A percentile compares a stretch with the other conserved stretches of the same genome.
These are phyloP conservation scores for Acanthiza pusilla DNA, from an alignment of 2,797 vertebrate species.

Conservation along the genomic window DNA sequence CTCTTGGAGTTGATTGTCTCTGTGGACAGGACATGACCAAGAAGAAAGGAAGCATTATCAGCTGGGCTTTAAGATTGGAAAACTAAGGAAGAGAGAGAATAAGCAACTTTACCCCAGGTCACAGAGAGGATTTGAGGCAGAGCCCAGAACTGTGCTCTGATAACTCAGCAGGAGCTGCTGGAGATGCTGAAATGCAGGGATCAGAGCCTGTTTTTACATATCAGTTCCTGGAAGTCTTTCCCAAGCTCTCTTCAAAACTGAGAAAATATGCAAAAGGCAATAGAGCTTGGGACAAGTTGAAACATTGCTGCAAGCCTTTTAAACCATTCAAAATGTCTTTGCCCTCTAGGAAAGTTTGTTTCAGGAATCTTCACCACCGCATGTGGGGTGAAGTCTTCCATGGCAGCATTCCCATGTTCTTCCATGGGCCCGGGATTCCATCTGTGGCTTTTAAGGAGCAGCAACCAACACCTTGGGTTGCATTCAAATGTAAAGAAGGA, in stretches of 20 bases:
- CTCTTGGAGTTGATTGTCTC: not conserved
- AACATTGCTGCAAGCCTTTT: not conserved
- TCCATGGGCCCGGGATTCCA: not conserved
- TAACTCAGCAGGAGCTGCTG: slow-evolving; percentile 12
- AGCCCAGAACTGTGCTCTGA: not conserved
- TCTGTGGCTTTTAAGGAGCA: not conserved
- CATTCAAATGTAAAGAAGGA: not conserved
- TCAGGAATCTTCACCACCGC: not conserved
- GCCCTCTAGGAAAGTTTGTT: slow-evolving; percentile 32
- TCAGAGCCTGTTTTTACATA: not conserved
- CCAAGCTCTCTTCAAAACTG: not conserved
- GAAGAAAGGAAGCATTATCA: slow-evolving; percentile 13
- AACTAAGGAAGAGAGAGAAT: not conserved
- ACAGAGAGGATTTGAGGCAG: not conserved
- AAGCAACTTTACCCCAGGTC: not conserved
- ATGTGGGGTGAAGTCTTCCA: not conserved
- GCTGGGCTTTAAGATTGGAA: not conserved
- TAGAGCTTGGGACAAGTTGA: slow-evolving; percentile 22
- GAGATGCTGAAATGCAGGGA: slow-evolving; percentile 14
- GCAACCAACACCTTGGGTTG: not conserved
- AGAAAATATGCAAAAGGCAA: slow-evolving; percentile 29
- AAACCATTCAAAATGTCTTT: not conserved
- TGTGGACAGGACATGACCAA: not conserved
- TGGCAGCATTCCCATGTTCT: not conserved
- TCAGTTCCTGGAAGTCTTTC: slow-evolving; percentile 39